Base-by-base conservation (phyloP, 2,113 vertebrate species). In the Marmota monax region DNA sequence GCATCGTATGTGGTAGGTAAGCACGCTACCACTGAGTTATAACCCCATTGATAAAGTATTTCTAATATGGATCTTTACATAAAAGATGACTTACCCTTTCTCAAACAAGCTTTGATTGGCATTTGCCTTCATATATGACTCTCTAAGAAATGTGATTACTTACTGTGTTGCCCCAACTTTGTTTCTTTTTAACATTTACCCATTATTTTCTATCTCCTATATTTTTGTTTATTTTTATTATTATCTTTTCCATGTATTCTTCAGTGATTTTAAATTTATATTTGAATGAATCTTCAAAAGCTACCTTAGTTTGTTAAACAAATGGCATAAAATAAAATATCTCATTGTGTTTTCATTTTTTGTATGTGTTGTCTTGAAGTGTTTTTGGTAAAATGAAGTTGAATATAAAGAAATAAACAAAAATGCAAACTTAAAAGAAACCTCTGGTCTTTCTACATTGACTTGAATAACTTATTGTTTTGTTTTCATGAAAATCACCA, bases 211-310 rank as follows among this genome's bases (percentile, higher is more conserved):
- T 70, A 42, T 48, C 13, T 83, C 17, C 2, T 18, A 72, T 32
- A 61, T 61, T 86, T 96, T 69, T 87, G 17, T 34, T 88, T 84
- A 20, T 27, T 39, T 14, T 29, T 45, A n/a, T 82, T 76, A 39
- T 76, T 80, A 29, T 56, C 34, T 63, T 72, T 77, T 72, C 13
- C 10, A 51, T 22, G 73, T 88, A 61, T 34, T 88, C 34, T 74
- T 74, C 22, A 93, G 29, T 18, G 69, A 69, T 67, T 90, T 87
- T 23, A 58, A 87, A 37, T 83, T 82, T 51, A 82, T 45, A 37
- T 86, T 80, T 85, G 25, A 58, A 69, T 80, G 22, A 29, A 53
- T 80, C 32, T 77, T 88, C 5, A 96, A 96, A 92, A 84, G 13
- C 9, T 82, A 70, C 3, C 8, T 82, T 74, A 80, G 23, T 2